Evolutionary conservation across 2,888 invertebrate genomes (phyloP).

Genomic region (Eumerus sabulonum): DNA sequence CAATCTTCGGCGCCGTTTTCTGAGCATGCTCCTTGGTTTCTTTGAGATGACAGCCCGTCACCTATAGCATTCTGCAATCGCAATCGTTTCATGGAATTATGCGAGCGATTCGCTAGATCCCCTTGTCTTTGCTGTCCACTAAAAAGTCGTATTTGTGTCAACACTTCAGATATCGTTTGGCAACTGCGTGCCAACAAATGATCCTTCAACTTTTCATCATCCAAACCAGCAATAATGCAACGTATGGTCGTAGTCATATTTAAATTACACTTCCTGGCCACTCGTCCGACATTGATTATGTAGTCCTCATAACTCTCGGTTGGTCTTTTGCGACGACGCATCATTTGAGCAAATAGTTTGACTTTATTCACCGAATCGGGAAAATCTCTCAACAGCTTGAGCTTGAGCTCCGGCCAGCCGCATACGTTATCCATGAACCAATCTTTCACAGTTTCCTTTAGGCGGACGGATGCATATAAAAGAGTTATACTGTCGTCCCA

Average conservation of each 20-base stretch:
- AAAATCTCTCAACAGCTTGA: conserved; percentile 6
- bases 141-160: conserved; percentile 1
- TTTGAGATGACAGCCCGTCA: neutral
- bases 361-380: neutral
- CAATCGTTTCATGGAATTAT: neutral
- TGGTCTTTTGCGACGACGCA: conserved; percentile 4
- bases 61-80: neutral
- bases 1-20: neutral
- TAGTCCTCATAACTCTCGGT: conserved; percentile 22
- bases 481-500: conserved; percentile 35
- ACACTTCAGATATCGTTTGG: conserved; percentile 11
- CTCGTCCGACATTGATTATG: conserved; percentile 8
- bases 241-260: conserved; percentile 14
- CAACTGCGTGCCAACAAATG: conserved; percentile 20
- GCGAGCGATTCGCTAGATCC: neutral
- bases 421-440: conserved; percentile 20
- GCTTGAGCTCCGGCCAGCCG: conserved; percentile 25
- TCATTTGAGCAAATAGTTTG: neutral
- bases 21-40: neutral
- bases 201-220: conserved; percentile 2
- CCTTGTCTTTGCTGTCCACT: neutral
- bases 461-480: conserved; percentile 26
- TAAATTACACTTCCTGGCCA: conserved; percentile 24
- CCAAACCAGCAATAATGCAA: conserved; percentile 27
- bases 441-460: conserved; percentile 18